Percentiles rank a stretch among this genome's conserved stretches.
Evolutionary conservation across 2,797 vertebrate species (phyloP).

Genomic region (Rhabdophis nuchalis): DNA sequence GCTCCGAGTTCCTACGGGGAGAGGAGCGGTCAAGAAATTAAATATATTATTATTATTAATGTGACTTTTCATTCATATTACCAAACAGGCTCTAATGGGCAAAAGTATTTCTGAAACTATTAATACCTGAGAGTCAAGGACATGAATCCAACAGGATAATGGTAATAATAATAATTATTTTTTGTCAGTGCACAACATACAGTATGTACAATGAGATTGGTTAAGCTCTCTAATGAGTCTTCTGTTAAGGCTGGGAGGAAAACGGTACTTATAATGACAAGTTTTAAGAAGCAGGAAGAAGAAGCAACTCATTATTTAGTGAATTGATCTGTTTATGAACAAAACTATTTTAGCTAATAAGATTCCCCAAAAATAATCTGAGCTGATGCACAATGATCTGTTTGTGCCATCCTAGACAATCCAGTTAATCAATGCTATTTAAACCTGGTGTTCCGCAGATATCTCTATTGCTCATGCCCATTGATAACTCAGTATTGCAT

Average conservation of each 20-base stretch:
- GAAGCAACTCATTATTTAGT: background rate
- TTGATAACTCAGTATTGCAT: slow-evolving; percentile 7
- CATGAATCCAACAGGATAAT: background rate
- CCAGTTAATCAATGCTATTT: slow-evolving; percentile 9
- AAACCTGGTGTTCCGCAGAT: background rate
- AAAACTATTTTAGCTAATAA: slow-evolving; percentile 49
- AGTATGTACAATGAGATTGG: too few species aligned
- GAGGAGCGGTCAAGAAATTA: too few species aligned
- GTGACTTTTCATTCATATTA: background rate
- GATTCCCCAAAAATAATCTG: slow-evolving; percentile 35
- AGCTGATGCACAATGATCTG: slow-evolving; percentile 9
- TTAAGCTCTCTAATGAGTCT: background rate
- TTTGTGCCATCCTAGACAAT: slow-evolving; percentile 30
- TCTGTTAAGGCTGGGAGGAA: background rate
- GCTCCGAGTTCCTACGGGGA: too few species aligned
- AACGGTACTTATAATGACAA: background rate
- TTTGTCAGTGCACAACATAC: too few species aligned
- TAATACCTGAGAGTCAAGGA: background rate
- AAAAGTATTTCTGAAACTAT: background rate
- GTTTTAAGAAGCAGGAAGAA: background rate
- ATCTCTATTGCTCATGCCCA: slow-evolving; percentile 8
- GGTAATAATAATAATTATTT: too few species aligned
- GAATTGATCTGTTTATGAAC: slow-evolving; percentile 39
- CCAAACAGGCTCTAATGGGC: background rate
- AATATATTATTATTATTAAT: too few species aligned